phyloP scores from a whole-genome alignment of 2,113 vertebrate species.

The Thamnaconus septentrionalis region DNA sequence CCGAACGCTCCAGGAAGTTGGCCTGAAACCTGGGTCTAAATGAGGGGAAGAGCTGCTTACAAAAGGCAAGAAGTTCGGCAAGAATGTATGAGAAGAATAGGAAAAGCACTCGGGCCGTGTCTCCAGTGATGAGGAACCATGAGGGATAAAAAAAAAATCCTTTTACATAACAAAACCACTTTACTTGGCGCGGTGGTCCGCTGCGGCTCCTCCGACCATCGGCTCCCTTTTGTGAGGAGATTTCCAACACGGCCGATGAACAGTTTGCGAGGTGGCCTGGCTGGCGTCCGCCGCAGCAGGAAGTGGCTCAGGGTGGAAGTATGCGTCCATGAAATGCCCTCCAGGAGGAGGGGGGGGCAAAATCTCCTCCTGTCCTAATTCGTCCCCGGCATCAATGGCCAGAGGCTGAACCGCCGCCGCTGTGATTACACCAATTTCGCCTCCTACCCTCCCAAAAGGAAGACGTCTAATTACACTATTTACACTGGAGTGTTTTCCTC shows the following conservation, averaged over 20 bases:
- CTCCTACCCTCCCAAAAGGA: constrained; percentile 60
- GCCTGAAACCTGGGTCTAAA: no score
- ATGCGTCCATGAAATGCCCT: constrained; percentile 49
- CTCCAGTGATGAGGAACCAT: no score
- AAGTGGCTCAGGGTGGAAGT: constrained; percentile 53
- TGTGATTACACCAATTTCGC: constrained; percentile 66
- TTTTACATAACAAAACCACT: no score
- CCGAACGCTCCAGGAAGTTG: no score
- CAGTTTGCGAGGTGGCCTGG: constrained; percentile 7
- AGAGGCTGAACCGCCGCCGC: constrained; percentile 41
- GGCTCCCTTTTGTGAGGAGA: no score
- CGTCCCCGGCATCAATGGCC: constrained; percentile 47
- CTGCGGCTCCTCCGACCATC: no score
- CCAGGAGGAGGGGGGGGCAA: constrained; percentile 33
- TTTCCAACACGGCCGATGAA: neutral
- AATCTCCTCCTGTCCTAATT: constrained; percentile 48
- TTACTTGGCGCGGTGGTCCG: no score
- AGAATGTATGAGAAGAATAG: no score
- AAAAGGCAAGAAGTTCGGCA: no score
- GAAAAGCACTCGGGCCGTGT: no score
- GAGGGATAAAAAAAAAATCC: no score
- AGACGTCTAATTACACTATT: constrained; percentile 69
- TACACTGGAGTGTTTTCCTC: constrained; percentile 47
- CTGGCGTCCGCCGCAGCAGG: constrained; percentile 49
- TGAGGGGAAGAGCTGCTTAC: no score